Percentiles rank a stretch among this genome's conserved stretches.
Conservation (phyloP, 2,797 vertebrate genomes). For the Galagoides demidoff region DNA sequence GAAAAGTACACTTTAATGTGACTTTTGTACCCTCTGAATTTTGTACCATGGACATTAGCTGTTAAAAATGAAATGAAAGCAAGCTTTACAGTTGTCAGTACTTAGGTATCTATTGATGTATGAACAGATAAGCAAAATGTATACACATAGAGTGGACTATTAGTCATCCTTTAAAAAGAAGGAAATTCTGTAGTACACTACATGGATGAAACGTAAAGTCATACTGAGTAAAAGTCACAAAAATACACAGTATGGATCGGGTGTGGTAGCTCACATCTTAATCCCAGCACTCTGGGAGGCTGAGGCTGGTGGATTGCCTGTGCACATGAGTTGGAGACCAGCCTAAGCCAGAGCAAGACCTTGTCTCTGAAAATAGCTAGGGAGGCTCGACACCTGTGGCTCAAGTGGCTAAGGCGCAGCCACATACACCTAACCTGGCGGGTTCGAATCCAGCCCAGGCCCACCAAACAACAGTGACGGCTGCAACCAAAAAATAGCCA, state of each 20-base stretch:
- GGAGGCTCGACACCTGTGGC: too few relatives aligned
- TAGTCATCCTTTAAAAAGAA: not conserved
- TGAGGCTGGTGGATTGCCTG: too few relatives aligned
- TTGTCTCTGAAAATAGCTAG: too few relatives aligned
- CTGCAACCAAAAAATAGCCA: too few relatives aligned
- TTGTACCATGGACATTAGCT: not conserved
- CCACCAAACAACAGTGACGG: too few relatives aligned
- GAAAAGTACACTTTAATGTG: not conserved
- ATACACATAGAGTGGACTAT: not conserved
- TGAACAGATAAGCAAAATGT: not conserved
- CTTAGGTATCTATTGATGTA: not conserved
- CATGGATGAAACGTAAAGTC: not conserved
- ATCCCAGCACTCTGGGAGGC: too few relatives aligned
- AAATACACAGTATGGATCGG: not conserved
- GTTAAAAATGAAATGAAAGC: slow-evolving; percentile 17
- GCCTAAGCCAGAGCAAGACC: too few relatives aligned
- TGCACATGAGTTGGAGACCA: too few relatives aligned
- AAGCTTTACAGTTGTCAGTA: slow-evolving; percentile 16
- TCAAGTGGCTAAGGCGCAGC: too few relatives aligned
- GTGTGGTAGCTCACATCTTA: too few relatives aligned
- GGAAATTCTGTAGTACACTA: not conserved
- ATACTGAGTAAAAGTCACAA: not conserved
- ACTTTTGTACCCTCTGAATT: not conserved
- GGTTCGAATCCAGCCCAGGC: too few relatives aligned
- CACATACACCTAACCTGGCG: too few relatives aligned